A percentile compares a stretch with the other conserved stretches of the same genome.
Conservation (phyloP, 2,888 invertebrate species). For the Temnothorax ravouxi region DNA sequence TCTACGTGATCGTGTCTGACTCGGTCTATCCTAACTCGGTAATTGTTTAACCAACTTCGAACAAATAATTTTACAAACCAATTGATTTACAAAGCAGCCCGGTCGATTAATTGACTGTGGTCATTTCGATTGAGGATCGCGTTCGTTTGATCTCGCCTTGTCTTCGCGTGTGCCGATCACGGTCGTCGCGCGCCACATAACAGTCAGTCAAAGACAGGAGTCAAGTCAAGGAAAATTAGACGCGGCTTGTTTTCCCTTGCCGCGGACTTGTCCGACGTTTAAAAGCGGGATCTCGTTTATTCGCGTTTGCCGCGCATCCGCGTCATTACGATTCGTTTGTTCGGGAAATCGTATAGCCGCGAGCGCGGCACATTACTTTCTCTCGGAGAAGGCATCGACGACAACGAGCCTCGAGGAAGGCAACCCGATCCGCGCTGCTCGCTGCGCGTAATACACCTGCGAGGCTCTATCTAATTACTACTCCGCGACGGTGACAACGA, state of each 20-base stretch:
- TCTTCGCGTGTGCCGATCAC: conserved; percentile 36
- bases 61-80: background rate
- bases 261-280: conserved; percentile 26
- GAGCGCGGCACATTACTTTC: conserved; percentile 65
- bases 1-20: background rate
- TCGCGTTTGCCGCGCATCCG: conserved; percentile 48
- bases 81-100: conserved; percentile 9
- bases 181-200: background rate
- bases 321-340: conserved; percentile 65
- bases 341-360: conserved; percentile 61
- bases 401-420: conserved; percentile 68
- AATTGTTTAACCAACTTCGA: conserved; percentile 48
- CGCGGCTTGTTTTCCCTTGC: conserved; percentile 47
- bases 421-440: conserved; percentile 72
- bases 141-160: conserved; percentile 20
- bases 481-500: conserved; percentile 58
- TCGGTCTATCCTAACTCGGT: conserved; percentile 1
- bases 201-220: background rate
- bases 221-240: conserved; percentile 32
- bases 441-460: conserved; percentile 74
- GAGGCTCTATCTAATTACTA: conserved; percentile 71
- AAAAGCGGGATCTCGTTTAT: conserved; percentile 43
- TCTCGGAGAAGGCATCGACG: conserved; percentile 51
- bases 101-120: conserved; percentile 50
- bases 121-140: conserved; percentile 39